These are phyloP conservation scores for Lepidostoma basale DNA, from an alignment of 1,140 invertebrate species.

Conservation along the genomic window DNA sequence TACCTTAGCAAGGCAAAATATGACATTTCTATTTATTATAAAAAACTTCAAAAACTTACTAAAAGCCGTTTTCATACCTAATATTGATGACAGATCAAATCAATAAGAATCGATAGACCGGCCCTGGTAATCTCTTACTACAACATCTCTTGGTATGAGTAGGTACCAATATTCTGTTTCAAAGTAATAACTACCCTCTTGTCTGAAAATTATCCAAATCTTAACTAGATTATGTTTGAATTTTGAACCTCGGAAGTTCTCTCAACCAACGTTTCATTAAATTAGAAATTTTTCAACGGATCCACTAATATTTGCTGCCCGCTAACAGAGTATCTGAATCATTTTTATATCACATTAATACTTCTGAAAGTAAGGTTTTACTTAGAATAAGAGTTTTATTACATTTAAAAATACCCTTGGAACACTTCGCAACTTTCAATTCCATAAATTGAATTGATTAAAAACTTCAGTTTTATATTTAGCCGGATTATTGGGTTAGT, in stretches of 20 bases:
- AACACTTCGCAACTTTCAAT: background rate
- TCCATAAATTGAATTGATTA: background rate
- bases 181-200: background rate
- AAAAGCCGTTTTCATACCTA: too few species aligned
- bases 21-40: too few species aligned
- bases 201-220: background rate
- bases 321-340: background rate
- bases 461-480: too few species aligned
- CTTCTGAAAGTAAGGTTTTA: background rate
- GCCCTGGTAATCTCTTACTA: too few species aligned
- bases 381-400: background rate
- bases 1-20: too few species aligned
- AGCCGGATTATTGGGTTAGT: too few species aligned
- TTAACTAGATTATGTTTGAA: conserved; percentile 1
- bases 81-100: too few species aligned
- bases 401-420: background rate
- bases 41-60: too few species aligned
- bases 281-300: background rate
- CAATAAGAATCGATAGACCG: too few species aligned
- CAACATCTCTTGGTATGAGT: too few species aligned
- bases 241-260: background rate
- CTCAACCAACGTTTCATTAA: background rate
- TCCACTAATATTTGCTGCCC: background rate
- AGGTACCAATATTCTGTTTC: background rate
- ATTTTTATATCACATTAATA: background rate